A percentile compares a stretch with the other conserved stretches of the same genome.
These are phyloP conservation scores for Strongylocentrotus purpuratus DNA, from an alignment of 35 echinoderm and acorn worm species.

Conservation along the genomic window DNA sequence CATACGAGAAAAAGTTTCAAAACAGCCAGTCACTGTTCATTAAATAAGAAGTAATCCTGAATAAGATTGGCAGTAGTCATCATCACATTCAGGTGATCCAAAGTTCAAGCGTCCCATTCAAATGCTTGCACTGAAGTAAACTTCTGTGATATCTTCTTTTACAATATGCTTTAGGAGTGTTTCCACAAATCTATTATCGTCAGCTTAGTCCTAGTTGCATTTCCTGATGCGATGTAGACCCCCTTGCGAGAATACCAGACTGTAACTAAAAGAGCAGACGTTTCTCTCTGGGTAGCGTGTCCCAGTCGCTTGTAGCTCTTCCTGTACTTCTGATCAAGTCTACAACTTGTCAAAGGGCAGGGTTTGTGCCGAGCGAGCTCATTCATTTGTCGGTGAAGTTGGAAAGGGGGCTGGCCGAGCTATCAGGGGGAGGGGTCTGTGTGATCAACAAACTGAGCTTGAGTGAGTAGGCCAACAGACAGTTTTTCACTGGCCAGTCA, in stretches of 20 bases:
- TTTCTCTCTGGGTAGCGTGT: background rate
- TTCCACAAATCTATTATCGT: constrained; percentile 14
- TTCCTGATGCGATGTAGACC: constrained; percentile 8
- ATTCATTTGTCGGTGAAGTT: background rate
- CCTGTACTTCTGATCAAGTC: background rate
- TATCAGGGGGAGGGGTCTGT: background rate
- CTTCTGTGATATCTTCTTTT: background rate
- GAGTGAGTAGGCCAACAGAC: background rate
- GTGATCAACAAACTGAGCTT: background rate
- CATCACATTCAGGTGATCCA: background rate
- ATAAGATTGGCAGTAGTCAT: background rate
- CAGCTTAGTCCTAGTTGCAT: background rate
- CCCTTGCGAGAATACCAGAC: background rate
- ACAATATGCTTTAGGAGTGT: background rate
- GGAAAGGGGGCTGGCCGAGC: constrained; percentile 10
- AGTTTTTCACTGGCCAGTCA: background rate
- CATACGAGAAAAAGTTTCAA: background rate
- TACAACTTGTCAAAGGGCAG: background rate
- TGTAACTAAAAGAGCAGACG: background rate
- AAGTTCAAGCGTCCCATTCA: background rate
- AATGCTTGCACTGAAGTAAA: background rate
- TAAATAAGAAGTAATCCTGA: background rate
- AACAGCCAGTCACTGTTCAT: background rate
- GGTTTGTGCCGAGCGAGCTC: background rate
- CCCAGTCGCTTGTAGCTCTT: background rate